These are phyloP conservation scores for Cyclura pinguis DNA, from an alignment of 2,797 vertebrate species.

Conservation along the genomic window DNA sequence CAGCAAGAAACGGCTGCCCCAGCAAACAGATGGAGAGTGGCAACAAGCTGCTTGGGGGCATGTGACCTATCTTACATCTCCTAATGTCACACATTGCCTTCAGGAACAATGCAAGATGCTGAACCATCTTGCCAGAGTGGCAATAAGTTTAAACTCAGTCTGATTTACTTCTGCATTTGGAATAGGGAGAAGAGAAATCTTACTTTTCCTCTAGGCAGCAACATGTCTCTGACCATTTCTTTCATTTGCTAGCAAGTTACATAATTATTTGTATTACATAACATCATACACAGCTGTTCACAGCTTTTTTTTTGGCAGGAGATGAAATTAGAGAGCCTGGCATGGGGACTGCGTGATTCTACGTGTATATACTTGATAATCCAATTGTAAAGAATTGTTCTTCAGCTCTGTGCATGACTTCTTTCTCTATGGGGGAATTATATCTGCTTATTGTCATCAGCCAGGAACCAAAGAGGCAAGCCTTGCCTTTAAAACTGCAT, in stretches of 20 bases:
- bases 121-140: too few relatives aligned
- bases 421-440: not conserved
- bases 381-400: not conserved
- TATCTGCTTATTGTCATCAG: not conserved
- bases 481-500: too few relatives aligned
- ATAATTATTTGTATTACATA: not conserved
- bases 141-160: not conserved
- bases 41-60: too few relatives aligned
- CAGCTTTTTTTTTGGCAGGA: not conserved
- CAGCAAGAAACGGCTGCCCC: too few relatives aligned
- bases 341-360: not conserved
- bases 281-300: not conserved
- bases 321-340: not conserved
- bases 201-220: not conserved
- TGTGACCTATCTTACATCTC: not conserved
- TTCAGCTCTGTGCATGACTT: not conserved
- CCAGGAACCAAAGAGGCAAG: not conserved
- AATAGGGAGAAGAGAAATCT: not conserved
- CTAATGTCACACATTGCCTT: not conserved
- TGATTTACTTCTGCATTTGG: not conserved
- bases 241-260: not conserved
- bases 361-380: not conserved
- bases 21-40: too few relatives aligned
- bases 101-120: not conserved
- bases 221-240: not conserved